phyloP scores from a whole-genome alignment of 1,140 invertebrate genomes.

The Meloidogyne hapla region DNA sequence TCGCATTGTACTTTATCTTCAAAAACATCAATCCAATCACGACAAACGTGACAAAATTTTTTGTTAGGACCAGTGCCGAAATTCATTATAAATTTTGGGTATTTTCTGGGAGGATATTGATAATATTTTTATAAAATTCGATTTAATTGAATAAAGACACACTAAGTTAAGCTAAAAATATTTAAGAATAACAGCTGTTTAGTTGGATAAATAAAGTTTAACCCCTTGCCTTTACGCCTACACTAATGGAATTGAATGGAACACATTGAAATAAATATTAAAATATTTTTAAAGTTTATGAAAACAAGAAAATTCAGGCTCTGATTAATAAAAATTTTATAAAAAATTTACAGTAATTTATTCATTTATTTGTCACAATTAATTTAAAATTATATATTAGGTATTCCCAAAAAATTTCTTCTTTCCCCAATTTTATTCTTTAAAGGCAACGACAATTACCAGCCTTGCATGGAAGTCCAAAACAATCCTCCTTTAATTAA shows the following conservation, averaged over 20 bases:
- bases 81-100: slow-evolving; percentile 16
- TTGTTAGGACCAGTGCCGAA: slow-evolving; percentile 21
- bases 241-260: too few relatives aligned
- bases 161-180: too few relatives aligned
- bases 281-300: too few relatives aligned
- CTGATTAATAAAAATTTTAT: too few relatives aligned
- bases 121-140: too few relatives aligned
- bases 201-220: too few relatives aligned
- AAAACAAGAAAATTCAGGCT: too few relatives aligned
- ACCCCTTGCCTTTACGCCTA: too few relatives aligned
- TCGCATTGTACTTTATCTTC: slow-evolving; percentile 27
- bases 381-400: background rate
- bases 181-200: too few relatives aligned
- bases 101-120: too few relatives aligned
- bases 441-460: background rate
- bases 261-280: too few relatives aligned
- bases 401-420: background rate
- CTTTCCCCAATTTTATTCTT: background rate
- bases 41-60: slow-evolving; percentile 23
- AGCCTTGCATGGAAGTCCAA: background rate
- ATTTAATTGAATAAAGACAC: too few relatives aligned
- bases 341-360: background rate
- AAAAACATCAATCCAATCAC: slow-evolving; percentile 19
- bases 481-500: background rate
- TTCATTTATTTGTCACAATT: background rate